Percentiles rank a stretch among this genome's conserved stretches.
phyloP scores from a whole-genome alignment of 2,113 vertebrate genomes.

The Calypte anna region DNA sequence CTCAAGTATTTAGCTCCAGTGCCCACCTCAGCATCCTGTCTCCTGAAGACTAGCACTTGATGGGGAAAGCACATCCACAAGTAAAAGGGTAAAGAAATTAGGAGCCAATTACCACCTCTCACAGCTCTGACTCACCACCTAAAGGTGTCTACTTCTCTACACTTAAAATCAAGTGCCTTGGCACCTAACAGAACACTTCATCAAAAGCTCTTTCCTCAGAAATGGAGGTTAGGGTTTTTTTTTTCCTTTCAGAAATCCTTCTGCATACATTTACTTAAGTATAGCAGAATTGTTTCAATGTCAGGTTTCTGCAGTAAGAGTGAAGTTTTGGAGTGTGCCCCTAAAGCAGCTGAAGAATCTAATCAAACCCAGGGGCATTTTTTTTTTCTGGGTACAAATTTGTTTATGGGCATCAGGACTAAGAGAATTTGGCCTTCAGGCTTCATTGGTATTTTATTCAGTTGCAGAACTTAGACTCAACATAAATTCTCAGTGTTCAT shows the following conservation, averaged over 20 bases:
- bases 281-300: not conserved
- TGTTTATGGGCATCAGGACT: not conserved
- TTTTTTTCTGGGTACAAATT: not conserved
- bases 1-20: not conserved
- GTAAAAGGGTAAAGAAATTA: not conserved
- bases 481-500: not conserved
- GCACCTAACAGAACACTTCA: not conserved
- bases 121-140: not conserved
- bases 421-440: not conserved
- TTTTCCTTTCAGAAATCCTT: not conserved
- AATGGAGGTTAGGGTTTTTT: not conserved
- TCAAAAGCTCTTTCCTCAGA: not conserved
- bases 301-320: not conserved
- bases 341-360: not conserved
- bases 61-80: not conserved
- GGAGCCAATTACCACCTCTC: not conserved
- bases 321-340: not conserved
- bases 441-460: slow-evolving; percentile 4
- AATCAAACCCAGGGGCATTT: not conserved
- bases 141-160: not conserved
- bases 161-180: not conserved
- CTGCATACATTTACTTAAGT: not conserved
- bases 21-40: not conserved
- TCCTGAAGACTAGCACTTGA: not conserved
- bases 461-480: not conserved